Conservation (phyloP, 2,113 vertebrate genomes). For the Nibea albiflora region DNA sequence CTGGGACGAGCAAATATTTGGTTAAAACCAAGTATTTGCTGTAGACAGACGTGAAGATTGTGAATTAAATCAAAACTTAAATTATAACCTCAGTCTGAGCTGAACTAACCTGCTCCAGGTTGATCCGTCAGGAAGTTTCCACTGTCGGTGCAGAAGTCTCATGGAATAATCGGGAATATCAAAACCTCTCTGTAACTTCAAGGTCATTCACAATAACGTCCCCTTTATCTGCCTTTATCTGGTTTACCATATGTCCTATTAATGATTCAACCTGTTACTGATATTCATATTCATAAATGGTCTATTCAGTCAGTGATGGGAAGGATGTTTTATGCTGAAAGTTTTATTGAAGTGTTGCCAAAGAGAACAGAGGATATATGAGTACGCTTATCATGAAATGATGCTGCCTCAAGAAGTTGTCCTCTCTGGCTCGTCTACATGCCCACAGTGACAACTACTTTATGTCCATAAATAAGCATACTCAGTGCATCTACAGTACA, state of each 20-base stretch:
- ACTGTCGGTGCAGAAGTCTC: neutral
- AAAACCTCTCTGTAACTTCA: neutral
- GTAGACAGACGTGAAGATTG: neutral
- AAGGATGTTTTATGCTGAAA: too few species aligned
- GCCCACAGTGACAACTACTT: too few species aligned
- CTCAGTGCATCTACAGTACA: too few species aligned
- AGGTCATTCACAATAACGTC: neutral
- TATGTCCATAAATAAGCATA: too few species aligned
- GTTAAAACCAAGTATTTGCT: conserved; percentile 2
- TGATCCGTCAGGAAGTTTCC: neutral
- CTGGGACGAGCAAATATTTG: conserved; percentile 17
- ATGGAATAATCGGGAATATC: neutral
- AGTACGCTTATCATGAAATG: too few species aligned
- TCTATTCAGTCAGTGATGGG: too few species aligned
- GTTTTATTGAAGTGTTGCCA: too few species aligned
- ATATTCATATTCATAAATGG: too few species aligned
- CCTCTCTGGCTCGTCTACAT: too few species aligned
- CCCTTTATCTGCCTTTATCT: neutral
- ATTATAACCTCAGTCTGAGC: neutral
- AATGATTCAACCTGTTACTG: neutral
- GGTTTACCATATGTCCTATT: neutral
- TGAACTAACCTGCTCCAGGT: neutral
- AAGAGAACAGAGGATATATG: too few species aligned
- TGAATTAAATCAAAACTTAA: neutral
- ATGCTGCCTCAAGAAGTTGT: too few species aligned